Percentiles rank a stretch among this genome's conserved stretches.
Evolutionary conservation across 2,888 invertebrate genomes (phyloP).

Genomic region (Rhingia rostrata): DNA sequence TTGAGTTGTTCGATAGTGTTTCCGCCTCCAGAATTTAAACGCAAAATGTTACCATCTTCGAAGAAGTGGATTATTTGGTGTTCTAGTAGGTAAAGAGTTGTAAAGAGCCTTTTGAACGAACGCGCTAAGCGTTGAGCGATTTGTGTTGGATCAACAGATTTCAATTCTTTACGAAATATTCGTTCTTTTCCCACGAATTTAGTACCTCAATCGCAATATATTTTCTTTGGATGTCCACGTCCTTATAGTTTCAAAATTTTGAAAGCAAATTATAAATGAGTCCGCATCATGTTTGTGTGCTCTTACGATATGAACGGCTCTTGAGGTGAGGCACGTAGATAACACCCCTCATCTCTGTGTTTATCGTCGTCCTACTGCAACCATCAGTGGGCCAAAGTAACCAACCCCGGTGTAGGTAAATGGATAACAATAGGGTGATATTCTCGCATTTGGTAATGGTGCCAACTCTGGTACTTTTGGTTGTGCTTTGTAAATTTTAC

Average conservation of each 20-base stretch:
- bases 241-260: background rate
- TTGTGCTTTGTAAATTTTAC: conserved; percentile 22
- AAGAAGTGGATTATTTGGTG: background rate
- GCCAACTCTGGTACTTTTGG: conserved; percentile 24
- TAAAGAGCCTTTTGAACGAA: background rate
- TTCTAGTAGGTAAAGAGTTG: background rate
- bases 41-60: background rate
- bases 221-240: background rate
- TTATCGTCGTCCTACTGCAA: conserved; percentile 28
- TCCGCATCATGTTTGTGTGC: background rate
- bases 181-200: conserved; percentile 21
- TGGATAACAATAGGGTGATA: background rate
- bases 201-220: background rate
- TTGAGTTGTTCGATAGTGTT: background rate
- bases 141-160: background rate
- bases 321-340: background rate
- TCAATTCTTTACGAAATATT: background rate
- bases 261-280: background rate
- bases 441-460: background rate
- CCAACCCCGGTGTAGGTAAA: conserved; percentile 5
- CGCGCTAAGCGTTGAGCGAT: conserved; percentile 2
- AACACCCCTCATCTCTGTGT: conserved; percentile 25
- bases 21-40: background rate
- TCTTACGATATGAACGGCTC: background rate
- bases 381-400: conserved; percentile 52